These are phyloP conservation scores for Chaunax sp. DNA, from an alignment of 2,797 vertebrate species.

Conservation along the genomic window DNA sequence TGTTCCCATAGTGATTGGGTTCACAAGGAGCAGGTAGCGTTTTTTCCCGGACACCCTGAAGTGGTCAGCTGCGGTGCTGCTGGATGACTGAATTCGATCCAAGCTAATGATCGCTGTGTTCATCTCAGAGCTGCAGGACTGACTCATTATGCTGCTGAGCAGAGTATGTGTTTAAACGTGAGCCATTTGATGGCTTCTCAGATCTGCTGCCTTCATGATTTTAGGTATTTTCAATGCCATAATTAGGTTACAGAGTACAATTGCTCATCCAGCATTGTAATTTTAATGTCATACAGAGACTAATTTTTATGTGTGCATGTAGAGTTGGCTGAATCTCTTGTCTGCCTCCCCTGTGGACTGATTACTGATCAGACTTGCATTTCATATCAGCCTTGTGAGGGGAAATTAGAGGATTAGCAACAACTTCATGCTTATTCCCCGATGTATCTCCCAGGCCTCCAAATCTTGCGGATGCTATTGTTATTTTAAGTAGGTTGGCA, in stretches of 20 bases:
- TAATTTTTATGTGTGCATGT: slow-evolving; percentile 43
- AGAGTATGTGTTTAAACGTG: slow-evolving; percentile 22
- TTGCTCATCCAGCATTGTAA: slow-evolving; percentile 58
- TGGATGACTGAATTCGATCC: slow-evolving; percentile 64
- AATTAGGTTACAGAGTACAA: slow-evolving; percentile 51
- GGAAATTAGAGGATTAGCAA: slow-evolving; percentile 84
- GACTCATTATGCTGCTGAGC: slow-evolving; percentile 34
- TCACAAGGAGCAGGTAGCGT: slow-evolving; percentile 38
- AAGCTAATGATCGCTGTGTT: slow-evolving; percentile 53
- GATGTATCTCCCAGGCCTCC: slow-evolving; percentile 70
- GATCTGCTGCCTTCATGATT: slow-evolving; percentile 36
- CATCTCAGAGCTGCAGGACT: slow-evolving; percentile 24
- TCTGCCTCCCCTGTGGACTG: slow-evolving; percentile 75
- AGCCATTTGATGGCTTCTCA: slow-evolving; percentile 25
- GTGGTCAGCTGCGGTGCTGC: slow-evolving; percentile 62
- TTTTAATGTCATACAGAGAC: slow-evolving; percentile 54
- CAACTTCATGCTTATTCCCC: slow-evolving; percentile 77
- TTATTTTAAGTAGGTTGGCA: slow-evolving; percentile 80
- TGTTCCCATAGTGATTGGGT: slow-evolving; percentile 51
- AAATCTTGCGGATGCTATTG: slow-evolving; percentile 81
- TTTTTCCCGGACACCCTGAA: slow-evolving; percentile 24
- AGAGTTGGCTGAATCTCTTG: slow-evolving; percentile 71
- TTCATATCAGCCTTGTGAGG: slow-evolving; percentile 78
- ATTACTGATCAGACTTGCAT: slow-evolving; percentile 75
- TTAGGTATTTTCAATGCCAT: slow-evolving; percentile 43